These are phyloP conservation scores for Ceryle rudis DNA, from an alignment of 2,797 vertebrate genomes.

Conservation along the genomic window DNA sequence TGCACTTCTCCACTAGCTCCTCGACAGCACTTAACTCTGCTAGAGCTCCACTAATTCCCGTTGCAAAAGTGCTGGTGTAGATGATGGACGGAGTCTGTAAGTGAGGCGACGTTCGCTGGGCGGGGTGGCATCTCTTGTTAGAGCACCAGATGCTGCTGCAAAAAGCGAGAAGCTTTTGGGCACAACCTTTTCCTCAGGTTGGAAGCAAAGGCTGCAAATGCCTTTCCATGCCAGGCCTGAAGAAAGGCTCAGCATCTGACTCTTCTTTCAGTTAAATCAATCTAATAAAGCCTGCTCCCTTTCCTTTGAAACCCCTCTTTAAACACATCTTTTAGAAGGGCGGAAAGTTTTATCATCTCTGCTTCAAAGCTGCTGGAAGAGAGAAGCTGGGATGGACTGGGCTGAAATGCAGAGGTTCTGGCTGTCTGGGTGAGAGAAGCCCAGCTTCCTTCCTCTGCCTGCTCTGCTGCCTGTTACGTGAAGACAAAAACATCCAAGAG, in stretches of 20 bases:
- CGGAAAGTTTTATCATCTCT: conserved; percentile 1
- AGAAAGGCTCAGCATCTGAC: background rate
- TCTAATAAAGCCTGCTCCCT: background rate
- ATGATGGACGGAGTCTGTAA: fast-evolving
- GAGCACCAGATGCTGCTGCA: conserved; percentile 14
- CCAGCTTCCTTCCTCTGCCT: background rate
- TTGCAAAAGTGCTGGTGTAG: background rate
- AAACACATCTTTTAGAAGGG: background rate
- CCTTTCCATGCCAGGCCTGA: background rate
- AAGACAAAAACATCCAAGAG: background rate
- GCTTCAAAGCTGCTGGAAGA: background rate
- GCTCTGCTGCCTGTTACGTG: background rate
- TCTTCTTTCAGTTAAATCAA: background rate
- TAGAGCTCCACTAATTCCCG: background rate
- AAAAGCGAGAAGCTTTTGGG: conserved; percentile 1
- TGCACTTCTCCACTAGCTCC: background rate
- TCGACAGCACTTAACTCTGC: background rate
- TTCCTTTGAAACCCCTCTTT: background rate
- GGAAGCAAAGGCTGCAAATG: background rate
- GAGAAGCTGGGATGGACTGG: background rate
- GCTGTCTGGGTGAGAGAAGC: background rate
- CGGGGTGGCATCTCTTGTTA: background rate
- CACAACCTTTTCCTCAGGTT: background rate
- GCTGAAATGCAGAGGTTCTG: background rate
- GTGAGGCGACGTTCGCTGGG: background rate